Conservation (phyloP, 2,797 vertebrate species). For the Urocyon cinereoargenteus region DNA sequence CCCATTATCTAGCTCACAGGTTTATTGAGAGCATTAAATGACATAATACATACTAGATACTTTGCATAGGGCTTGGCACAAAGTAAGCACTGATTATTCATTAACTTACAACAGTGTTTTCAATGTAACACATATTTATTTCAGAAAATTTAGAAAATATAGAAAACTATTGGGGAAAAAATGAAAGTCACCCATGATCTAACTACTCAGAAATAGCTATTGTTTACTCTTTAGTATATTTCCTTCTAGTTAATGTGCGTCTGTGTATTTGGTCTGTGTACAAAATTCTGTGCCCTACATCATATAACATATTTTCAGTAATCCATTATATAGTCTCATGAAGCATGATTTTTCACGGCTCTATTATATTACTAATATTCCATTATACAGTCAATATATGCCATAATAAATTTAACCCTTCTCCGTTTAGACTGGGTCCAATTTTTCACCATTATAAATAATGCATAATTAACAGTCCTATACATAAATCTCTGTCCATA, state of each 20-base stretch:
- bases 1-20: background rate
- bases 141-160: constrained; percentile 21
- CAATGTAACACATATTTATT: background rate
- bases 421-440: background rate
- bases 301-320: background rate
- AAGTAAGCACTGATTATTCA: background rate
- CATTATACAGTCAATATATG: constrained; percentile 6
- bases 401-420: constrained; percentile 54
- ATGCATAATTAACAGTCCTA: constrained; percentile 35
- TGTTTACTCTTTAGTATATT: background rate
- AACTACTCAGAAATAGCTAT: background rate
- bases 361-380: background rate
- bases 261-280: background rate
- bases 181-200: background rate
- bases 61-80: background rate
- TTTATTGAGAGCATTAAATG: constrained; percentile 13
- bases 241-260: background rate
- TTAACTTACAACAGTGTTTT: background rate
- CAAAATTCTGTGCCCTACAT: background rate
- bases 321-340: background rate
- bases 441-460: constrained; percentile 52
- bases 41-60: background rate
- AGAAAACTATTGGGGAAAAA: background rate
- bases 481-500: constrained; percentile 43
- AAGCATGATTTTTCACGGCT: constrained; percentile 15